These are phyloP conservation scores for Coptodon rendalli DNA, from an alignment of 2,113 vertebrate genomes.

Conservation along the genomic window DNA sequence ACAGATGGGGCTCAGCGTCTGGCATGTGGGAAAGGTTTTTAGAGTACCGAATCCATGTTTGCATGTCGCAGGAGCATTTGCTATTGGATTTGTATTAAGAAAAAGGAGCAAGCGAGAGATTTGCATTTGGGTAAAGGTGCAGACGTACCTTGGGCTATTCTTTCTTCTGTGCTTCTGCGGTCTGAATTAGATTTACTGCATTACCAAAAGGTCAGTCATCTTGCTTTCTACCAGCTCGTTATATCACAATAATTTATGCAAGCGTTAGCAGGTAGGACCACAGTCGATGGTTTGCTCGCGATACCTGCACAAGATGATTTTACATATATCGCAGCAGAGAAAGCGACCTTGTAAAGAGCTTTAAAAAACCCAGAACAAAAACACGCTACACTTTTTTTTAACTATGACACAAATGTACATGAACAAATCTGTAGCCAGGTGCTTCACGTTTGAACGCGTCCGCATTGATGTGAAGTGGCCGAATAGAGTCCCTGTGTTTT, in stretches of 20 bases:
- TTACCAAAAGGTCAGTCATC: constrained; percentile 5
- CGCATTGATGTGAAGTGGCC: constrained; percentile 32
- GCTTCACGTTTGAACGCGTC: background rate
- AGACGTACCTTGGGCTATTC: background rate
- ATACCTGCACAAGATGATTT: background rate
- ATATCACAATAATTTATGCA: background rate
- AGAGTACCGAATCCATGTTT: background rate
- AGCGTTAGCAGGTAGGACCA: background rate
- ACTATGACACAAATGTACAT: background rate
- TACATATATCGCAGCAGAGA: background rate
- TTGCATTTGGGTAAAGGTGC: constrained; percentile 9
- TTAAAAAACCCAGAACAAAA: background rate
- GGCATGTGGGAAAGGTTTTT: background rate
- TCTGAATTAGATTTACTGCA: background rate
- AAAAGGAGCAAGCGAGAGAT: background rate
- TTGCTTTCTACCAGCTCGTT: background rate
- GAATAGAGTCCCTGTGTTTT: constrained; percentile 33
- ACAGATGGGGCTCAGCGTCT: background rate
- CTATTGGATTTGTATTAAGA: background rate
- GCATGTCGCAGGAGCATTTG: background rate
- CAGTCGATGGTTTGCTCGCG: background rate
- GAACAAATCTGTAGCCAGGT: background rate
- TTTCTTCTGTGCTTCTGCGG: background rate
- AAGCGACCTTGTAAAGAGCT: background rate
- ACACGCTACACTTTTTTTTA: background rate